phyloP scores from a whole-genome alignment of 2,888 invertebrate genomes.

The Cephus runcator region DNA sequence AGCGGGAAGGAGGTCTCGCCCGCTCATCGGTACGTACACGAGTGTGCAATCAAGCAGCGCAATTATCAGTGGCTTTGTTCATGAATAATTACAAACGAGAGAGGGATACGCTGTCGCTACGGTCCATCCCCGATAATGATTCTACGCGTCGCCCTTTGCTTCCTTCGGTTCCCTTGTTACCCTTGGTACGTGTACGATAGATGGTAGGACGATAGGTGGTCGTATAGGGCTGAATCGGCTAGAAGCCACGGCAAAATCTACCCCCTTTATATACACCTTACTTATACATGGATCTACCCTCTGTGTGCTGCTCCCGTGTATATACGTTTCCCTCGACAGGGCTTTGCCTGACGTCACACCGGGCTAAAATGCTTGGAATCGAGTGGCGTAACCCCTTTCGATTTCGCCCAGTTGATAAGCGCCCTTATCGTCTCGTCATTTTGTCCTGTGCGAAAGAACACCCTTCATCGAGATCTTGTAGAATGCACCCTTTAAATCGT shows the following conservation, averaged over 20 bases:
- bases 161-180: slow-evolving; percentile 21
- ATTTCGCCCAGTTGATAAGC: neutral
- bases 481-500: neutral
- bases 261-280: neutral
- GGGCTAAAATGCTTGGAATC: slow-evolving; percentile 37
- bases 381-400: slow-evolving; percentile 17
- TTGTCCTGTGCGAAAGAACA: neutral
- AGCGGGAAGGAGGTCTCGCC: slow-evolving; percentile 22
- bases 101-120: slow-evolving; percentile 29
- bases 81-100: slow-evolving; percentile 60
- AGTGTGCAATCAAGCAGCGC: slow-evolving; percentile 59
- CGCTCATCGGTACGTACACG: slow-evolving; percentile 50
- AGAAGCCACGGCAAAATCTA: neutral
- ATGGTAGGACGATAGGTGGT: neutral
- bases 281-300: neutral
- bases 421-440: neutral
- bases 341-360: neutral
- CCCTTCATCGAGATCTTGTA: neutral
- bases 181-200: neutral
- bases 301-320: neutral
- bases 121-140: neutral
- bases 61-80: slow-evolving; percentile 60
- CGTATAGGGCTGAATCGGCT: too few relatives aligned
- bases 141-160: neutral
- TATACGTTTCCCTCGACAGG: neutral